phyloP scores from a whole-genome alignment of 2,113 vertebrate genomes.

The Theristicus caerulescens region DNA sequence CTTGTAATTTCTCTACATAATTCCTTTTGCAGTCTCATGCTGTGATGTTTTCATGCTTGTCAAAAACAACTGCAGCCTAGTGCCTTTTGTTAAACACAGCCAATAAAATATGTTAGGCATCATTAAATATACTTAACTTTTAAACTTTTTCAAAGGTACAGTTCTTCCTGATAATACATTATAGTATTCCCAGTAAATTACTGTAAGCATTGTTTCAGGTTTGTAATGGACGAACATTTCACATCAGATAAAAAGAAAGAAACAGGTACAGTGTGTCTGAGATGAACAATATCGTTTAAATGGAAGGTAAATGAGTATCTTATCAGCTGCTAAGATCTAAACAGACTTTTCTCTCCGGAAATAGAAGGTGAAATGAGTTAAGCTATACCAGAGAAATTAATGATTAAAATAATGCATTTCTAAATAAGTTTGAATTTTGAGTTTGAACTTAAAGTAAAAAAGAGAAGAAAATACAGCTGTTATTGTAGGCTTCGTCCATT shows the following conservation, averaged over 20 bases:
- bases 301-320: constrained; percentile 44
- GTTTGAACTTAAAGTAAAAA: constrained; percentile 46
- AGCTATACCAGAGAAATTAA: constrained; percentile 24
- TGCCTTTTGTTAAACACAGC: constrained; percentile 88
- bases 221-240: constrained; percentile 39
- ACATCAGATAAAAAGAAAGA: constrained; percentile 33
- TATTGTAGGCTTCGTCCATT: constrained; percentile 45
- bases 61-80: constrained; percentile 88
- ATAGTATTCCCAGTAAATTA: constrained; percentile 69
- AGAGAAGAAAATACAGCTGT: constrained; percentile 11
- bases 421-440: constrained; percentile 5
- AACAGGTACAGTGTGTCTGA: neutral
- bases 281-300: constrained; percentile 44
- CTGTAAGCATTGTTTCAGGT: constrained; percentile 50
- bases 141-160: constrained; percentile 85
- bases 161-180: constrained; percentile 71
- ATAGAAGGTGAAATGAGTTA: neutral
- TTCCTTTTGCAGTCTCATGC: constrained; percentile 89
- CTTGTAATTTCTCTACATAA: constrained; percentile 90
- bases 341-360: neutral
- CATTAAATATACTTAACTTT: constrained; percentile 90
- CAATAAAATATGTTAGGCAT: constrained; percentile 88
- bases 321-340: constrained; percentile 33
- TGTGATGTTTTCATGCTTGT: constrained; percentile 90
- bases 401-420: neutral